Conservation (phyloP, 2,113 vertebrate genomes). For the Origma solitaria region DNA sequence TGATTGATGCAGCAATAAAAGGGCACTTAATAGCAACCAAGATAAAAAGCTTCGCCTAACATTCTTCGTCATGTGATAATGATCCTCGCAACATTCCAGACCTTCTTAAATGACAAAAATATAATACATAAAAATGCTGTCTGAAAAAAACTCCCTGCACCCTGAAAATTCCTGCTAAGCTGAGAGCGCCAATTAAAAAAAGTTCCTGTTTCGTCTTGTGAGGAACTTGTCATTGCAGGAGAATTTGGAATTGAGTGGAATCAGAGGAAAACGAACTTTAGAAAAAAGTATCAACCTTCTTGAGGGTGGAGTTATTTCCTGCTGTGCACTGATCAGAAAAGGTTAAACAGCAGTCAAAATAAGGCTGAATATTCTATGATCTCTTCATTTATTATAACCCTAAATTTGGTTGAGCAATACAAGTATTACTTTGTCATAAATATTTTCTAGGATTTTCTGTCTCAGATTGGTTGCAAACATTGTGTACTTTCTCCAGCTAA, state of each 20-base stretch:
- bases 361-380: background rate
- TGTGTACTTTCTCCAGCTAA: background rate
- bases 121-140: slow-evolving; percentile 15
- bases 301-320: background rate
- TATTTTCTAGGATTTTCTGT: background rate
- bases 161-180: background rate
- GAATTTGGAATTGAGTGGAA: background rate
- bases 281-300: accelerated
- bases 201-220: background rate
- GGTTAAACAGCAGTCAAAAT: background rate
- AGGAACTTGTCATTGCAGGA: background rate
- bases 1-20: slow-evolving; percentile 73
- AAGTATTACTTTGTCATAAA: background rate
- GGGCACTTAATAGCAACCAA: slow-evolving; percentile 56
- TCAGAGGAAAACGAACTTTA: background rate
- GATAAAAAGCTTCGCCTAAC: slow-evolving; percentile 66
- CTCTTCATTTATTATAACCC: background rate
- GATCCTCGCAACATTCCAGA: slow-evolving; percentile 25
- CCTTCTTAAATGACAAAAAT: slow-evolving; percentile 20
- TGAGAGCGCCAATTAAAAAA: background rate
- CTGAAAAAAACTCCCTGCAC: background rate
- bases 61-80: slow-evolving; percentile 29
- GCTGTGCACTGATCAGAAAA: background rate
- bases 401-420: background rate
- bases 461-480: background rate